Base-by-base conservation (phyloP, 2,113 vertebrate species). In the Piprites chloris region DNA sequence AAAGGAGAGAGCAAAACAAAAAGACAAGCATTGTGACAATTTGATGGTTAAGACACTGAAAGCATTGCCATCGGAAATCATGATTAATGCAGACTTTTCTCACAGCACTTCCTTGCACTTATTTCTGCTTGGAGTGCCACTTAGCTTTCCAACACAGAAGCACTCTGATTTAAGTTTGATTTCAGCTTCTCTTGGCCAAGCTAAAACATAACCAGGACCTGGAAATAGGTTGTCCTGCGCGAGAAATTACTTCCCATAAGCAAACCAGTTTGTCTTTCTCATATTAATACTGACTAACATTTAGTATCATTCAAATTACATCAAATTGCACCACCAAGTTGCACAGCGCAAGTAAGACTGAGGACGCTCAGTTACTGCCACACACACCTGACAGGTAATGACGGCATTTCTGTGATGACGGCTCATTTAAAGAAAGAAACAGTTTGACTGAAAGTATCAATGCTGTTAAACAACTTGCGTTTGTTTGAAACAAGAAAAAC, bases 361-460 rank as follows among this genome's bases (percentile, higher is more conserved):
- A 68, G 65, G 42, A 41, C 5, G 19, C 4, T 1, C 22, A 0
- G 20, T 22, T 42, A 56, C 19, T 0, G 6, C 49, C 49, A 41
- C 67, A 72, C 12, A 6, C 20, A 26, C 13, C 5, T 0, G 0
- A 24, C 20, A 50, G 59, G 24, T 11, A 81, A 6, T 1, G 0
- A 11, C 0, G 2, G 63, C n/a, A 35, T 8, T 83, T n/a, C 69
- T 50, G 41, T 14, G 32, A 69, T 15, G 55, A 39, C 2, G 15
- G 27, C 75, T 56, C 30, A 1, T 33, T 69, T 18, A 8, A 69
- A 90, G 62, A 3, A 2, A 59, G 11, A 58, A 37, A 4, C 5
- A 11, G 22, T 19, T 14, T 46, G 33, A 67, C 53, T 53, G 35
- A 63, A 90, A 69, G 32, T 15, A 58, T 17, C 35, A 33, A 52